These are phyloP conservation scores for Leucoraja erinaceus DNA, from an alignment of 2,113 vertebrate genomes.

Conservation along the genomic window DNA sequence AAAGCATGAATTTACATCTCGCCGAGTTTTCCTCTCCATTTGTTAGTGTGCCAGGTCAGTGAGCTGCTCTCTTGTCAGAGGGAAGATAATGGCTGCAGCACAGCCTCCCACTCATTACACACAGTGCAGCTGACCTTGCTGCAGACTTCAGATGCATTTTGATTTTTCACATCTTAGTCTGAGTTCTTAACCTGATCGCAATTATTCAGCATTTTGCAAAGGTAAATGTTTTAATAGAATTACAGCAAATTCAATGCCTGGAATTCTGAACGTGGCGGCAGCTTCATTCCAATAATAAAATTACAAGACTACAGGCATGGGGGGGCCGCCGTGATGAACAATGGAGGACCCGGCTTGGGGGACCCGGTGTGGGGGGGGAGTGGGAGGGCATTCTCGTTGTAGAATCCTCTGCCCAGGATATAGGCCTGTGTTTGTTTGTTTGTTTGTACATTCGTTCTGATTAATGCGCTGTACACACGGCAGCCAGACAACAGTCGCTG, in stretches of 20 bases:
- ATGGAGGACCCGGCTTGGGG: no score
- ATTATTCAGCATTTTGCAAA: slow-evolving; percentile 8
- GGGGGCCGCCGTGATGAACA: no score
- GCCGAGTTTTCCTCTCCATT: slow-evolving; percentile 89
- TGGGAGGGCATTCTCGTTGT: no score
- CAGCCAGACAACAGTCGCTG: no score
- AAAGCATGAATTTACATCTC: slow-evolving; percentile 82
- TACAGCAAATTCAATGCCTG: not conserved
- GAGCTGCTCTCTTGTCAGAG: slow-evolving; percentile 68
- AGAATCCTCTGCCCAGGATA: no score
- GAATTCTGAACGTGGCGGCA: not conserved
- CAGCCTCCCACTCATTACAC: slow-evolving; percentile 77
- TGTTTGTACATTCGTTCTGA: no score
- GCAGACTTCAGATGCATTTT: slow-evolving; percentile 61
- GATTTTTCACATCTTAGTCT: slow-evolving; percentile 51
- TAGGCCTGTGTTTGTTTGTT: no score
- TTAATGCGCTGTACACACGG: no score
- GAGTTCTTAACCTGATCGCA: slow-evolving; percentile 16
- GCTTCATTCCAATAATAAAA: not conserved
- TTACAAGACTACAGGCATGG: not conserved
- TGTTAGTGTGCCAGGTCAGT: slow-evolving; percentile 85
- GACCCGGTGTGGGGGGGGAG: no score
- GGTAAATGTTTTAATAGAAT: not conserved
- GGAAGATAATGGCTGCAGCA: slow-evolving; percentile 75
- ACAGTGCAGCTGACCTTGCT: slow-evolving; percentile 81